phyloP scores from a whole-genome alignment of 2,888 invertebrate genomes.

The Patella caerulea region DNA sequence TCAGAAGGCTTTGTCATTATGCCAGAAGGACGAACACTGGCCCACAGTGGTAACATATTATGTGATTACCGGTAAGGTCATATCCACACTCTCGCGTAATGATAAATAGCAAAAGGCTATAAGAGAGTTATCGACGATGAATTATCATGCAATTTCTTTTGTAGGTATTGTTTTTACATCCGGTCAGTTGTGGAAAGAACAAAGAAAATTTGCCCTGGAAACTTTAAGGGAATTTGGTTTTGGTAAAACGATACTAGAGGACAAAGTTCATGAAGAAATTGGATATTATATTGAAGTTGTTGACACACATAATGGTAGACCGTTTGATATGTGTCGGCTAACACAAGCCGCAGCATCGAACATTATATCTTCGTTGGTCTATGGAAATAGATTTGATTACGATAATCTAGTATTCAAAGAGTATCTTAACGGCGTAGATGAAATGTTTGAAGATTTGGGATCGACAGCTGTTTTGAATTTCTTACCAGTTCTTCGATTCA shows the following conservation, averaged over 20 bases:
- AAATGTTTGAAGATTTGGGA: conserved; percentile 10
- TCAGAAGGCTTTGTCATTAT: no score
- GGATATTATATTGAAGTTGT: conserved; percentile 11
- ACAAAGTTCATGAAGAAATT: conserved; percentile 25
- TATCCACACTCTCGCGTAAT: no score
- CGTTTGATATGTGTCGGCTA: conserved; percentile 17
- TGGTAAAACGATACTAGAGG: conserved; percentile 23
- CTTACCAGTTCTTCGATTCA: conserved; percentile 35
- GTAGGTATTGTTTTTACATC: conserved; percentile 18
- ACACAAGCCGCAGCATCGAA: conserved; percentile 19
- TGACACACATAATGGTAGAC: background rate
- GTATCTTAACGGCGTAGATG: conserved; percentile 13
- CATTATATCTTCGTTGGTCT: conserved; percentile 24
- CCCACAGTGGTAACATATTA: no score
- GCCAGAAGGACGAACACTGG: no score
- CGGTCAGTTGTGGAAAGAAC: conserved; percentile 24
- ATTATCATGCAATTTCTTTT: background rate
- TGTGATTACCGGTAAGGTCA: no score
- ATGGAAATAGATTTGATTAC: conserved; percentile 26
- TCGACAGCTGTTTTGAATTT: conserved; percentile 20
- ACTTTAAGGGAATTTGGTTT: conserved; percentile 24
- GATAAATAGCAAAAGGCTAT: no score
- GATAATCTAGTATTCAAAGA: conserved; percentile 17
- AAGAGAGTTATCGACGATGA: no score
- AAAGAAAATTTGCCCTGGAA: conserved; percentile 19